Evolutionary conservation across 1,140 invertebrate species (phyloP), one percentile per base, ranked within the genome.

Genomic region (Drosophila insularis): DNA sequence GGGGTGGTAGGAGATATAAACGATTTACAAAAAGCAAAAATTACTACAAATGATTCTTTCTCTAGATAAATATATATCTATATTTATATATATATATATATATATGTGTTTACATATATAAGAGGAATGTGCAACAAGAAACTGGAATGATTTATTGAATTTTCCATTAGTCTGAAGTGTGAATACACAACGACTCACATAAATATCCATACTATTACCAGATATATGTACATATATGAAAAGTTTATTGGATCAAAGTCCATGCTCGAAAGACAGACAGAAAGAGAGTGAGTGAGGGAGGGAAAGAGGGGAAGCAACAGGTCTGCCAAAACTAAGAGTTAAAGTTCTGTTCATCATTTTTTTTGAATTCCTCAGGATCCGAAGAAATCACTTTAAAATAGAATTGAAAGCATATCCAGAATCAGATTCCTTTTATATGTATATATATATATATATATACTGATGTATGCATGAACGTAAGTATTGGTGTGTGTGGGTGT

Each of bases 31-130:
- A 50, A 50, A 50, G 43, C 43, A 50, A 50, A 27, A 50, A 50
- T 8, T 50, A 50, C 43, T 50, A 50, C 43, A 50, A 50, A 50
- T 50, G 43, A 50, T 50, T 50, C 17, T 50, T 50, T 50, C 17
- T 50, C 43, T 50, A 50, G 6, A 50, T 21, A 21, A 11, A 50
- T 21, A 19, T 21, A 50, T 50, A 19, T 50, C 8, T 1, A 2
- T 50, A 11, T 11, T 11, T 5, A 50, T 21, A 21, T 11, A 50
- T 21, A 19, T 19, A 43, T 43, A 14, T 6, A 46, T 10, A 46
- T 46, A 10, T 46, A 10, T 10, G 1, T 46, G 3, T 19, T 10
- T 21, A 11, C 11, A 8, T 50, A 50, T 43, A 43, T 50, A 14
- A 17, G 7, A 21, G 43, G 17, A 21, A 46, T 46, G 43, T 46